Base-by-base conservation (phyloP, 2,113 vertebrate genomes). In the Lagopus muta region DNA sequence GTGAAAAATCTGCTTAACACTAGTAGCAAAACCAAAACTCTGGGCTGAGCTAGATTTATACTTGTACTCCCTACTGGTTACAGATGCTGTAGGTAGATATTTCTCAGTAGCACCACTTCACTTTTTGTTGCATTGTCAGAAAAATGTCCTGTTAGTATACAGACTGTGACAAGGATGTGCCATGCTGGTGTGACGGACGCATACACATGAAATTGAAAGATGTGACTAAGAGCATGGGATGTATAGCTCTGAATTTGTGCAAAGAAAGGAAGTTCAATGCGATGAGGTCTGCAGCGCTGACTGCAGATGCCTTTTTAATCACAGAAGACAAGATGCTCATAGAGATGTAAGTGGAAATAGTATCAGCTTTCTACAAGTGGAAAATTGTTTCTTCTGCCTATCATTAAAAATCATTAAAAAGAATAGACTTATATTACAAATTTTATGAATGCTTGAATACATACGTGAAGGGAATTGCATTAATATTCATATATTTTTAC, bases 121-220 rank as follows among this genome's bases (percentile, higher is more conserved):
- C 20, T 72, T 60, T 82, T 17, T n/a, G 13, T 9, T 78, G 13
- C 2, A 15, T 19, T 83, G 2, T 43, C 27, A 81, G 30, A 79
- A 55, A 34, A 83, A 30, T 58, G 10, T 57, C 20, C 4, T 67
- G n/a, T 36, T 74, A 78, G n/a, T 66, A 10, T 12, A 16, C 16
- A 58, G 40, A 40, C 40, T 40, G 11, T 40, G 24, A 17, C 47
- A 72, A 47, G 2, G 28, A n/a, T 38, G 8, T 50, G 27, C 21
- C 14, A 22, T 1, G 1, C 5, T 82, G 8, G 5, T 80, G 38
- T 19, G 62, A 6, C 4, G 10, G 58, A 6, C 5, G 10, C 7
- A 4, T 4, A 8, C 7, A 58, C 24, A 16, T 0, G 0, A 19
- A 36, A 70, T 3, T 40, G 58, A 40, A 86, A 77, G 32, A 11